These are phyloP conservation scores for Leucoraja erinaceus DNA, from an alignment of 2,113 vertebrate genomes.

Conservation along the genomic window DNA sequence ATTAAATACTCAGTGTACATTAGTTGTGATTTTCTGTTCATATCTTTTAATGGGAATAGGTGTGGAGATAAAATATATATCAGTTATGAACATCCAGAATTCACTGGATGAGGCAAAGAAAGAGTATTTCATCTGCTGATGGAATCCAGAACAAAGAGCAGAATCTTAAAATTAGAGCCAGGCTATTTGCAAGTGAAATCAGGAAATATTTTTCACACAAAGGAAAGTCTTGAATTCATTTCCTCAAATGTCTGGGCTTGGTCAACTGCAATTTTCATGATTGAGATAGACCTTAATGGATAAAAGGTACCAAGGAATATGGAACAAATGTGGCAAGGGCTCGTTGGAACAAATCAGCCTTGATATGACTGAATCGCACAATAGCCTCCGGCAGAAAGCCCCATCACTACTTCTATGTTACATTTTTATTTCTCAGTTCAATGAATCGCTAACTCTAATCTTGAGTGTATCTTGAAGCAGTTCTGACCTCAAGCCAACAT, in stretches of 20 bases:
- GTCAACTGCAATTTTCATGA: slow-evolving; percentile 8
- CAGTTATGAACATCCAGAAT: not conserved
- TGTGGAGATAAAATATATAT: not conserved
- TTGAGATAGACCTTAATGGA: not conserved
- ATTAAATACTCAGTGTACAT: not conserved
- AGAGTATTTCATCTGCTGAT: not conserved
- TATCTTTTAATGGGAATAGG: not conserved
- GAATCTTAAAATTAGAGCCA: not conserved
- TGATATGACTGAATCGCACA: not conserved
- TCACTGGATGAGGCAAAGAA: not conserved
- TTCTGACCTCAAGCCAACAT: no score
- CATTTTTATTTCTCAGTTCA: not conserved
- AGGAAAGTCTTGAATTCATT: not conserved
- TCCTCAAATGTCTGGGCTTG: not conserved
- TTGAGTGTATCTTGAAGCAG: not conserved
- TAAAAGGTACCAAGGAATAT: not conserved
- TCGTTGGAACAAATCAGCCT: not conserved
- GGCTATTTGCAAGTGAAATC: not conserved
- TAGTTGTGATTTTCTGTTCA: not conserved
- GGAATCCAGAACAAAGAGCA: not conserved
- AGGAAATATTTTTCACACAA: not conserved
- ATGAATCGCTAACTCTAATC: not conserved
- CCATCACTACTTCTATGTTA: not conserved
- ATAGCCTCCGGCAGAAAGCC: not conserved
- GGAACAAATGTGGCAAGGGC: not conserved